Evolutionary conservation across 92 coral and sea anemone species (phyloP).

Genomic region (Epizoanthus ramosus): DNA sequence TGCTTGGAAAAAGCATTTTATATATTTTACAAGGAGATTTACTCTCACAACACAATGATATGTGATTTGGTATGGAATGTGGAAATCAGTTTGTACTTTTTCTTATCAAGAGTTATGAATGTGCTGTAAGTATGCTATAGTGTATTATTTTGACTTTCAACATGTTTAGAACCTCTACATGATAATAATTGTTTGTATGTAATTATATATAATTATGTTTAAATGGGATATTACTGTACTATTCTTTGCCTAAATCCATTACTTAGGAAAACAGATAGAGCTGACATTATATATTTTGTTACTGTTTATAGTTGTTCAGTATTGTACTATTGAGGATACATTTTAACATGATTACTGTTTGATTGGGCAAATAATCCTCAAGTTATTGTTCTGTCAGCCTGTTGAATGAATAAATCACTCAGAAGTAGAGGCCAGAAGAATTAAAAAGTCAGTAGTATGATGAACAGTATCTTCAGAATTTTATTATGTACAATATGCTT

Average conservation of each 20-base stretch:
- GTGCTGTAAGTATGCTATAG: slow-evolving; percentile 64
- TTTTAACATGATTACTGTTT: too few relatives aligned
- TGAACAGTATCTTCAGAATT: not conserved
- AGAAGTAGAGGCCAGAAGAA: not conserved
- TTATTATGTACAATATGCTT: not conserved
- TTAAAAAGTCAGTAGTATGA: not conserved
- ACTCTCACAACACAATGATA: slow-evolving; percentile 64
- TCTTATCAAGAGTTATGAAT: slow-evolving; percentile 60
- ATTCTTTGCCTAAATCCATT: too few relatives aligned
- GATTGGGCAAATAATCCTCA: too few relatives aligned
- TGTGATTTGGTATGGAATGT: slow-evolving; percentile 88
- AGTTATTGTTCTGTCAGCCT: too few relatives aligned
- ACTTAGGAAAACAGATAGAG: too few relatives aligned
- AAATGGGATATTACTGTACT: too few relatives aligned
- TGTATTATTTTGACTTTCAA: not conserved
- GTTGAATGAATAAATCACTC: too few relatives aligned
- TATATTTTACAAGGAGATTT: slow-evolving; percentile 44
- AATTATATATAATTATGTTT: too few relatives aligned
- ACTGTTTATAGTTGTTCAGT: too few relatives aligned
- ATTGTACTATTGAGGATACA: too few relatives aligned
- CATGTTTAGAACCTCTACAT: not conserved
- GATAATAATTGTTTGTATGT: too few relatives aligned
- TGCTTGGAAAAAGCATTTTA: slow-evolving; percentile 59
- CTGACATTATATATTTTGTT: too few relatives aligned
- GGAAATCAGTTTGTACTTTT: slow-evolving; percentile 75